Percentiles rank a stretch among this genome's conserved stretches.
Conservation (phyloP, 2,888 invertebrate genomes). For the Electrophaes corylata region DNA sequence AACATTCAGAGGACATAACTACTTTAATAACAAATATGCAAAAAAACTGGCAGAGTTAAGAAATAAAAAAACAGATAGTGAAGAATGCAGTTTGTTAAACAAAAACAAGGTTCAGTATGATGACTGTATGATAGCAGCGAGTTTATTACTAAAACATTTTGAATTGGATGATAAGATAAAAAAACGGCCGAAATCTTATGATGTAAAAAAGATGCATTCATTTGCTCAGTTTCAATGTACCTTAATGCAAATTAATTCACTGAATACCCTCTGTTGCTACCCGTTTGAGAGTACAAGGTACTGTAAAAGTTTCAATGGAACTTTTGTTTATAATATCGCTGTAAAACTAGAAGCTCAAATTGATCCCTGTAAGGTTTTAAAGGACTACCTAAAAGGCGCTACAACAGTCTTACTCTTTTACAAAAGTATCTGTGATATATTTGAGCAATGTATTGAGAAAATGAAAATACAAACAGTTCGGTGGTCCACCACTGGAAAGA, state of each 20-base stretch:
- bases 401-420: slow-evolving; percentile 65
- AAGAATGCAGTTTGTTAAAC: slow-evolving; percentile 66
- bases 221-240: slow-evolving; percentile 88
- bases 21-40: slow-evolving; percentile 76
- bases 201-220: slow-evolving; percentile 82
- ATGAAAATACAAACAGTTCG: slow-evolving; percentile 58
- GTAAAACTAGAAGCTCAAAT: slow-evolving; percentile 84
- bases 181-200: slow-evolving; percentile 82
- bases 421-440: slow-evolving; percentile 60
- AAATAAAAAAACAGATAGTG: slow-evolving; percentile 37
- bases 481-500: slow-evolving; percentile 49
- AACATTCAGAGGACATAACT: slow-evolving; percentile 72
- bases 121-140: slow-evolving; percentile 85
- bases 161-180: slow-evolving; percentile 82
- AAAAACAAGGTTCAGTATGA: slow-evolving; percentile 80
- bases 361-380: slow-evolving; percentile 81
- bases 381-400: slow-evolving; percentile 73
- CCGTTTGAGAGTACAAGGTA: slow-evolving; percentile 84
- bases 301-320: slow-evolving; percentile 89
- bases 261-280: slow-evolving; percentile 86
- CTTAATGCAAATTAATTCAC: slow-evolving; percentile 81
- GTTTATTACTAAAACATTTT: slow-evolving; percentile 84
- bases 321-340: slow-evolving; percentile 90
- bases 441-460: slow-evolving; percentile 50
- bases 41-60: slow-evolving; percentile 64